A percentile compares a stretch with the other conserved stretches of the same genome.
Evolutionary conservation across 2,888 invertebrate species (phyloP).

Genomic region (Phortica magna): DNA sequence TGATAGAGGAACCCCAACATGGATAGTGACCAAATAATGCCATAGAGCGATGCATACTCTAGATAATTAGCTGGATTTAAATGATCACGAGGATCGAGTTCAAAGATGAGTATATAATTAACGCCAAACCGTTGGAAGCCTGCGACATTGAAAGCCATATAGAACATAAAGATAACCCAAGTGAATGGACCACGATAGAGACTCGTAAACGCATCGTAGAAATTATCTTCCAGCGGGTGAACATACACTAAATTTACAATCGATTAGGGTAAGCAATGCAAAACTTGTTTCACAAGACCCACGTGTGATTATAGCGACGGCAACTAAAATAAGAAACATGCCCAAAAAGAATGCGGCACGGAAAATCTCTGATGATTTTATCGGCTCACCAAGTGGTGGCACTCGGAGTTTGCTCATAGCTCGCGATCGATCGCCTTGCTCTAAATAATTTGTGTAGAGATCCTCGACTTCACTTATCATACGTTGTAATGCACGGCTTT

Average conservation of each 20-base stretch:
- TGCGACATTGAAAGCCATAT: conserved; percentile 96
- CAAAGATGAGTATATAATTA: conserved; percentile 98
- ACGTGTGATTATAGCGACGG: conserved; percentile 91
- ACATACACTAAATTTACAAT: background rate
- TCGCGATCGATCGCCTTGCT: conserved; percentile 93
- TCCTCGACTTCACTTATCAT: conserved; percentile 87
- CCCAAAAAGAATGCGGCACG: conserved; percentile 96
- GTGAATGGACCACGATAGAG: conserved; percentile 95
- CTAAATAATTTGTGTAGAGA: conserved; percentile 88
- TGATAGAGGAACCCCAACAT: conserved; percentile 84
- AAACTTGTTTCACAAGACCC: conserved; percentile 44
- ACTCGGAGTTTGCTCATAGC: conserved; percentile 98
- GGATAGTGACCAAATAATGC: conserved; percentile 94
- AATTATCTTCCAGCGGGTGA: background rate
- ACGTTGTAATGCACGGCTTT: conserved; percentile 80
- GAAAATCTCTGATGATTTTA: conserved; percentile 92
- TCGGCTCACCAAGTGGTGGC: conserved; percentile 94
- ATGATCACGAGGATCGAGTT: conserved; percentile 95
- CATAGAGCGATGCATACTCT: conserved; percentile 93
- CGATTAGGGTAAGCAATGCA: background rate
- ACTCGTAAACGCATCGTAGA: conserved; percentile 84
- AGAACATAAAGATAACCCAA: conserved; percentile 91
- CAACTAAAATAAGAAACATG: conserved; percentile 89
- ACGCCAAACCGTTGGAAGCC: conserved; percentile 97
- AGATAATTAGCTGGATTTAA: conserved; percentile 93